These are phyloP conservation scores for Alectura lathami DNA, from an alignment of 2,113 vertebrate genomes.

Conservation along the genomic window DNA sequence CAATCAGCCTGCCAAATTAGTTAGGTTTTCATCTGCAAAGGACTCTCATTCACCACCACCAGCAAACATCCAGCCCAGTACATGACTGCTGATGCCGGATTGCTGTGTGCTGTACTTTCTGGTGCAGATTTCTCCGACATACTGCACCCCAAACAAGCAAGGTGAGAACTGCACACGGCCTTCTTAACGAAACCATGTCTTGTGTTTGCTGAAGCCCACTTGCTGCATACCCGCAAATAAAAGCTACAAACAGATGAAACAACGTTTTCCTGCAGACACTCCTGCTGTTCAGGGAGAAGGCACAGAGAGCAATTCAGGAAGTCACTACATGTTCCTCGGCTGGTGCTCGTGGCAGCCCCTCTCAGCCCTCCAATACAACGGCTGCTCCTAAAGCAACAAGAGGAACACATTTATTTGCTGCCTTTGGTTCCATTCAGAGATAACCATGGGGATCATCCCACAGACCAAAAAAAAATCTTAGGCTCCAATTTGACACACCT, in stretches of 20 bases:
- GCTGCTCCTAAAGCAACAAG: neutral
- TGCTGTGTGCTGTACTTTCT: neutral
- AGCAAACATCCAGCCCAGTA: neutral
- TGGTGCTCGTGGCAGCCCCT: neutral
- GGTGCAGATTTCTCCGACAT: neutral
- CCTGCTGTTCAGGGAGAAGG: neutral
- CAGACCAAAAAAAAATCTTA: neutral
- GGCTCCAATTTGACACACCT: neutral
- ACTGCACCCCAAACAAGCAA: neutral
- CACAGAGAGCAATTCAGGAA: neutral
- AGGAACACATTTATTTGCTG: neutral
- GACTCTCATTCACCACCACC: neutral
- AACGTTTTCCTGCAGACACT: neutral
- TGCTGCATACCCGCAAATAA: neutral
- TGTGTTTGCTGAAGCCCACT: neutral
- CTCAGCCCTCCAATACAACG: neutral
- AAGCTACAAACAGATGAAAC: neutral
- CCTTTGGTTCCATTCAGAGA: neutral
- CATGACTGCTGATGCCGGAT: neutral
- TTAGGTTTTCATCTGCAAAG: neutral
- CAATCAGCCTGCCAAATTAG: neutral
- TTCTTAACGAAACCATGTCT: neutral
- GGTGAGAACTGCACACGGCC: fast-evolving
- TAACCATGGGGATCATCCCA: neutral
- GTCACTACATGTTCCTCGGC: neutral